Evolutionary conservation across 2,797 vertebrate species (phyloP).

Genomic region (Cottoperca gobio): DNA sequence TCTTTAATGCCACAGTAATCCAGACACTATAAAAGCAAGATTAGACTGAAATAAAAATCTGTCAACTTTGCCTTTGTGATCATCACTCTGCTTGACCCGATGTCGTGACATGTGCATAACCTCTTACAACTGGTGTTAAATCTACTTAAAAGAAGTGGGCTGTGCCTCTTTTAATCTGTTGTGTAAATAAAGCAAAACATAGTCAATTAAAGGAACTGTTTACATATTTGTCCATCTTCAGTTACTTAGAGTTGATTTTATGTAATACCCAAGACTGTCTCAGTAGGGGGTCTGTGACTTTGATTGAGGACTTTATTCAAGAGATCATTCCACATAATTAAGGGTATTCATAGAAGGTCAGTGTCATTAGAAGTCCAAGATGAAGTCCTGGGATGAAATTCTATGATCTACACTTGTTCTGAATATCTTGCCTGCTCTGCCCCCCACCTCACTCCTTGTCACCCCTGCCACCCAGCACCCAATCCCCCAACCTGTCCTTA

Average conservation of each 20-base stretch:
- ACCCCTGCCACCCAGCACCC: slow-evolving; percentile 24
- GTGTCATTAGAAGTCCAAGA: slow-evolving; percentile 74
- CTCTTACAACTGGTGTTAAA: slow-evolving; percentile 65
- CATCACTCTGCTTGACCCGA: slow-evolving; percentile 65
- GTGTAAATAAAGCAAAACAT: slow-evolving; percentile 73
- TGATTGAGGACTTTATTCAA: slow-evolving; percentile 80
- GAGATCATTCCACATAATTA: slow-evolving; percentile 75
- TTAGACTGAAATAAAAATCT: slow-evolving; percentile 79
- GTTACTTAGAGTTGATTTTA: slow-evolving; percentile 53
- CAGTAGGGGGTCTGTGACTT: slow-evolving; percentile 62
- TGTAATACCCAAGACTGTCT: slow-evolving; percentile 45
- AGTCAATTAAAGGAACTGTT: slow-evolving; percentile 72
- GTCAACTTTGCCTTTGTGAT: slow-evolving; percentile 73
- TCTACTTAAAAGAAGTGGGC: slow-evolving; percentile 58
- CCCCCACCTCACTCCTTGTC: slow-evolving; percentile 15
- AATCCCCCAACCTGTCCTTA: slow-evolving; percentile 31
- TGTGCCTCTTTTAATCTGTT: slow-evolving; percentile 70
- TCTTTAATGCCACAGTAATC: slow-evolving; percentile 55
- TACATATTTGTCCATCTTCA: slow-evolving; percentile 54
- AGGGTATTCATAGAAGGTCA: slow-evolving; percentile 81
- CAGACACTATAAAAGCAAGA: slow-evolving; percentile 74
- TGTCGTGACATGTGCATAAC: slow-evolving; percentile 74
- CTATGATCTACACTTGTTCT: slow-evolving; percentile 59
- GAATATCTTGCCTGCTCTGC: slow-evolving; percentile 59
- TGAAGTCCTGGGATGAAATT: slow-evolving; percentile 59